Evolutionary conservation across 92 coral and sea anemone genomes (phyloP), one percentile per base, ranked within the genome.

Genomic region (Scolanthus callimorphus): DNA sequence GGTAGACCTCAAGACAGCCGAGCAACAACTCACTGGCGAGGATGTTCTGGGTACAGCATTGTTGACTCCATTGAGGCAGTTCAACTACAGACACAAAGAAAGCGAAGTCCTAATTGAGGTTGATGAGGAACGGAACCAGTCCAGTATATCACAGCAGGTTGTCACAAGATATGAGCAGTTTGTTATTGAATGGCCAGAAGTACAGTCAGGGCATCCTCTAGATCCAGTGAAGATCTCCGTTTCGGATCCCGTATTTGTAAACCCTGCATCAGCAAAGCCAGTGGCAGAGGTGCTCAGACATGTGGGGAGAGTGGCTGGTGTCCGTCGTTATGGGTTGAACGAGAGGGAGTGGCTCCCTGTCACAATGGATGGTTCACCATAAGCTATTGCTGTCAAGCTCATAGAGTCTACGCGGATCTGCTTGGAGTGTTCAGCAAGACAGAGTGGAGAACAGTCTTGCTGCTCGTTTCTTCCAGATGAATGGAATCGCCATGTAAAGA

Each of bases 21-120:
- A 63, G 21, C 54, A 56, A 49, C 57, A 73, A 63, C 37, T 63
- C 31, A 44, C 52, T 19, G 80, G 59, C n/a, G 66, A 20, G 28
- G 72, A 73, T 26, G 27, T 63, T n/a, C 56, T 73, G 13, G 72
- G 65, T 20, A 73, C 80, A 50, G 80, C 80, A 17, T 65, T 55
- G 1, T 43, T 54, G 39, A 64, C 69, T 34, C 72, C 80, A 1
- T 29, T 73, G 4, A 56, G 65, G 22, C 57, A 43, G 46, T 63
- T 60, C 25, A 51, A 19, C n/a, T 67, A 55, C 25, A 53, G 65
- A 43, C 55, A 62, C 63, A 63, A 8, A 63, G 72, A 73, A 29
- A 38, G 43, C 29, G 63, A 52, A 17, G 73, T 66, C 1, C 27
- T 54, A 17, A 24, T 66, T 21, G 17, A 1, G 2, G 50, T 66